A percentile compares a stretch with the other conserved stretches of the same genome.
phyloP scores from a whole-genome alignment of 2,888 invertebrate species.

The Xestia sexstrigata region DNA sequence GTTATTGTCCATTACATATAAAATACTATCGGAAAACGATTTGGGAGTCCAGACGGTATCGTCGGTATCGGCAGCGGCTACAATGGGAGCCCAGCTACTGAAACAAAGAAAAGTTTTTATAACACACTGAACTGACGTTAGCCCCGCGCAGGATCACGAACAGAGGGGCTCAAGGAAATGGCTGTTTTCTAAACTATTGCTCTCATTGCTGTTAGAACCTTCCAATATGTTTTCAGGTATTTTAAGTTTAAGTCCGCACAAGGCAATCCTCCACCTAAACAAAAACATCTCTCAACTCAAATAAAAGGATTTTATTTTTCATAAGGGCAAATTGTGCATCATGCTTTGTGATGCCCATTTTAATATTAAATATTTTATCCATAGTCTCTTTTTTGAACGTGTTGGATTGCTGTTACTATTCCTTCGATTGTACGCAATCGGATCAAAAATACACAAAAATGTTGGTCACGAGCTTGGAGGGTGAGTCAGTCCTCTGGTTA shows the following conservation, averaged over 20 bases:
- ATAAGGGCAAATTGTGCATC: background rate
- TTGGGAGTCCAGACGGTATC: constrained; percentile 78
- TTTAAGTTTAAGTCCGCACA: background rate
- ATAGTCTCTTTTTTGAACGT: constrained; percentile 5
- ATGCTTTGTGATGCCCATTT: background rate
- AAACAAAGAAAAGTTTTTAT: constrained; percentile 88
- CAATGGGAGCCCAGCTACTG: constrained; percentile 71
- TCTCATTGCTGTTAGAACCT: background rate
- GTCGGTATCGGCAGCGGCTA: constrained; percentile 59
- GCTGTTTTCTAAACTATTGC: background rate
- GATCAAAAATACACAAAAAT: constrained; percentile 68
- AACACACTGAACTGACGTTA: constrained; percentile 78
- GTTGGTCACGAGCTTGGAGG: constrained; percentile 72
- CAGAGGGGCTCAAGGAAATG: constrained; percentile 7
- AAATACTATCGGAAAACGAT: constrained; percentile 88
- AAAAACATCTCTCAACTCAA: no score
- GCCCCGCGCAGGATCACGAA: background rate
- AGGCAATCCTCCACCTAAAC: background rate
- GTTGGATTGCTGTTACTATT: constrained; percentile 36
- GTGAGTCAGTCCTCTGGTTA: constrained; percentile 61
- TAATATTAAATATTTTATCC: constrained; percentile 2
- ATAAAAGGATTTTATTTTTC: background rate
- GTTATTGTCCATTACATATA: constrained; percentile 87
- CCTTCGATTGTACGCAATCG: constrained; percentile 35
- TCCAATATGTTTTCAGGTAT: background rate